Evolutionary conservation across 2,888 invertebrate species (phyloP), one percentile per base, ranked within the genome.

Genomic region (Ditylenchus weischeri): DNA sequence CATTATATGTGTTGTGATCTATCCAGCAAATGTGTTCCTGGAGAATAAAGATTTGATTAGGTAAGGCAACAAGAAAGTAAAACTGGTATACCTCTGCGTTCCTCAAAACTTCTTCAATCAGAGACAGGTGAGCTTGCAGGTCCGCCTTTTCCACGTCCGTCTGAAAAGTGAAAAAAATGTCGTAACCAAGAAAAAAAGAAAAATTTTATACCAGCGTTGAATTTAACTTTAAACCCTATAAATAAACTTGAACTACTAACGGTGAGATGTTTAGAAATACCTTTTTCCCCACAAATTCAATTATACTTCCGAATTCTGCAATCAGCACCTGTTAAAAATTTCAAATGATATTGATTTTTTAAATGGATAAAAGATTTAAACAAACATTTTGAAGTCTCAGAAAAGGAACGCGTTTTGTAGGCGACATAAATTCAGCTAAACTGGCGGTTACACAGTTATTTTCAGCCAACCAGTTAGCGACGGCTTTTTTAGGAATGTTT

Each of bases 81-180:
- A 5, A 29, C 15, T 29, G n/a, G 67, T 18, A 36, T 79, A 90
- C 90, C 88, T 95, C 94, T 36, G 94, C 92, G 85, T 92, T 91
- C 61, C 90, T 90, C 63, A 96, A 86, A 0, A 93, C 90, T 80
- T 90, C 84, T 21, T 84, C 83, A 6, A 93, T 90, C 21, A 95
- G 86, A 2, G 92, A 90, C 86, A 93, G 91, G 83, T 92, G 94
- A 0, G 95, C 93, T 75, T 91, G 88, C 89, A 95, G 90, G 82
- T 96, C 95, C 0, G 91, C 89, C 81, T 90, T 90, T 79, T 91
- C 89, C 58, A 89, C 88, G 13, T 35, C 87, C 51, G 89, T 43
- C 43, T 43, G 8, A 43, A 15, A 43, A 43, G 15, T 13, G 2
- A 43, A 15, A 43, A 43, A 6, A 43, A 43, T 3, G 29, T 29